Evolutionary conservation across 2,888 invertebrate genomes (phyloP).

Genomic region (Nemotelus pantherinus): DNA sequence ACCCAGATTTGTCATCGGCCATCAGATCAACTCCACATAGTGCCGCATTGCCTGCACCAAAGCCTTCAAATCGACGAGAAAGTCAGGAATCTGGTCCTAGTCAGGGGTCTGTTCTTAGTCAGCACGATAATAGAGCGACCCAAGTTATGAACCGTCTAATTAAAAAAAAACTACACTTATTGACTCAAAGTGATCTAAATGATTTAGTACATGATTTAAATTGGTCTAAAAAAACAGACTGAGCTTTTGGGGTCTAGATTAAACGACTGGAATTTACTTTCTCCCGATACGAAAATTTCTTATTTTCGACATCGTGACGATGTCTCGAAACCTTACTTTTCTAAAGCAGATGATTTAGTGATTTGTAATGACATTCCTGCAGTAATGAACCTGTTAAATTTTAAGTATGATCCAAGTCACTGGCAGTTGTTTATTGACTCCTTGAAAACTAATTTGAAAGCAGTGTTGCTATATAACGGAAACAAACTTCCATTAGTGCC

Average conservation of each 20-base stretch:
- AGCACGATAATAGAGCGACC: not conserved
- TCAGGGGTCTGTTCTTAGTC: not conserved
- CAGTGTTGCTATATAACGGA: not conserved
- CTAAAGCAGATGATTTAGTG: slow-evolving; percentile 30
- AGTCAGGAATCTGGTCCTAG: slow-evolving; percentile 23
- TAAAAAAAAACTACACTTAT: slow-evolving; percentile 2
- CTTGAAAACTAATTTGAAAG: not conserved
- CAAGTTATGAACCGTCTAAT: not conserved
- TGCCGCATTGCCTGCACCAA: slow-evolving; percentile 33
- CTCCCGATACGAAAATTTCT: slow-evolving; percentile 26
- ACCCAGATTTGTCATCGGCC: slow-evolving; percentile 36
- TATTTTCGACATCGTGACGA: slow-evolving; percentile 30
- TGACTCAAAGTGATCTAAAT: slow-evolving; percentile 12
- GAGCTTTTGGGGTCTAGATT: slow-evolving; percentile 1
- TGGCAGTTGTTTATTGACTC: slow-evolving; percentile 21
- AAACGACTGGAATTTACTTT: slow-evolving; percentile 21
- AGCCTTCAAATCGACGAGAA: slow-evolving; percentile 17
- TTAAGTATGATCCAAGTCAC: slow-evolving; percentile 28
- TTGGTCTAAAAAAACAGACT: slow-evolving; percentile 11
- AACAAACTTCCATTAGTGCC: slow-evolving; percentile 22
- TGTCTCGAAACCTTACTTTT: slow-evolving; percentile 11
- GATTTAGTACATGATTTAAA: slow-evolving; percentile 18
- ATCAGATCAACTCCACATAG: slow-evolving; percentile 32
- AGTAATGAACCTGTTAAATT: slow-evolving; percentile 36
- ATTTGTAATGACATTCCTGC: slow-evolving; percentile 34